These are phyloP conservation scores for Trichosurus vulpecula DNA, from an alignment of 2,797 vertebrate species.

Conservation along the genomic window DNA sequence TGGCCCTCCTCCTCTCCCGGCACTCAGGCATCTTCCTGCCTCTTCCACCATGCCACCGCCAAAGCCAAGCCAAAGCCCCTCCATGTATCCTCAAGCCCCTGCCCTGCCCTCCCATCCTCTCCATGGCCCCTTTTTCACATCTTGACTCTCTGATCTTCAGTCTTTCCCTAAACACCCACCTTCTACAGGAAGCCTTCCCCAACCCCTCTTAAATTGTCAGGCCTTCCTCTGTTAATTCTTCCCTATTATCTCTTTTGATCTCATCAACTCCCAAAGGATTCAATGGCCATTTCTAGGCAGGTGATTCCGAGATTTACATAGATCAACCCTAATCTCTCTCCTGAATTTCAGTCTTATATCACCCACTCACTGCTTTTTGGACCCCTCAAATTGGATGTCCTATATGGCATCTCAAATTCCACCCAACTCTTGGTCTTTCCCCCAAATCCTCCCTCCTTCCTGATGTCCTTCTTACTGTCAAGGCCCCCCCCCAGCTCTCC, in stretches of 20 bases:
- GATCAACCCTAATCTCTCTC: not conserved
- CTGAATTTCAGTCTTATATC: not conserved
- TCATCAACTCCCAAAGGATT: not conserved
- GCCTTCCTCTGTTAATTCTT: not conserved
- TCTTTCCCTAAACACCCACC: not conserved
- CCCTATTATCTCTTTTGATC: not conserved
- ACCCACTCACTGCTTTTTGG: not conserved
- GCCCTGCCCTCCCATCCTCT: not conserved
- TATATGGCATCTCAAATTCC: not conserved
- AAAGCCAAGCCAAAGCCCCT: not conserved
- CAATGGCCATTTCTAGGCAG: not conserved
- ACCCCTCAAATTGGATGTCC: not conserved
- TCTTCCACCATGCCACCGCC: too few species aligned
- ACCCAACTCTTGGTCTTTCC: not conserved
- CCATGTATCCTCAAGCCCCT: not conserved
- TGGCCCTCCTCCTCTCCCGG: not conserved
- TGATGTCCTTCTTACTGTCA: not conserved
- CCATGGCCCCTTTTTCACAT: not conserved
- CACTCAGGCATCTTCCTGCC: not conserved
- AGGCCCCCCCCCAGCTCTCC: not conserved
- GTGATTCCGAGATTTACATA: not conserved
- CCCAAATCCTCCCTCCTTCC: not conserved
- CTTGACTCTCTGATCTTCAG: not conserved
- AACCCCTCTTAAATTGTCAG: not conserved
- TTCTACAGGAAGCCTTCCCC: not conserved